Evolutionary conservation across 2,797 vertebrate species (phyloP), one percentile per base, ranked within the genome.

Genomic region (Champsocephalus gunnari): DNA sequence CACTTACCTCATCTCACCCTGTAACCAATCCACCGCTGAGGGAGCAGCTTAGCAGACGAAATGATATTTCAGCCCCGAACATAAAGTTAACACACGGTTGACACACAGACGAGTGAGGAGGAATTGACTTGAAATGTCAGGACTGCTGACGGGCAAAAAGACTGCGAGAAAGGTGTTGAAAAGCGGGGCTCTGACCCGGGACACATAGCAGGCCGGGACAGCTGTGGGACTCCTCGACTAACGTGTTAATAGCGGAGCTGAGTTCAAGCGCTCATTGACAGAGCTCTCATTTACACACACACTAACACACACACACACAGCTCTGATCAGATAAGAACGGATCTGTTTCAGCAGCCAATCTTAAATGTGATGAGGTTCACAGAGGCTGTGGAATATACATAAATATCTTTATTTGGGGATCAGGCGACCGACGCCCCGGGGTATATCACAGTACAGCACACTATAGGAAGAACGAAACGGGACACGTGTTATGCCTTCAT

Each of bases 361-460:
- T 90, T 86, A 81, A 87, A 87, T 81, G 67, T 81, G 87, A 86
- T 86, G 82, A 88, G 73, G 80, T 87, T 81, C 70, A 72, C 83
- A 81, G 70, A 28, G 69, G 54, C 53, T 58, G 49, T 63, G 50
- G 51, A 85, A 80, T 73, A 86, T 73, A 87, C 71, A 79, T 71
- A 82, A 79, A 85, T 86, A 76, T 83, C 73, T 90, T 83, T 84
- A 89, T 87, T 82, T 87, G 72, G 80, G 53, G 79, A 69, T 83
- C 55, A 53, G 32, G 59, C 21, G 0, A 47, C 55, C 21, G 0
- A 47, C 55, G 34, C 73, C 66, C 62, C 2, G n/a, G 65, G 60
- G 70, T 82, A 57, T 78, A 81, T 89, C 77, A 75, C 64, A 63
- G 58, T 73, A 41, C 66, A 44, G 78, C 65, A 47, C 72, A 47